Percentiles rank a stretch among this genome's conserved stretches.
These are phyloP conservation scores for Amazona ochrocephala DNA, from an alignment of 2,797 vertebrate genomes.

Conservation along the genomic window DNA sequence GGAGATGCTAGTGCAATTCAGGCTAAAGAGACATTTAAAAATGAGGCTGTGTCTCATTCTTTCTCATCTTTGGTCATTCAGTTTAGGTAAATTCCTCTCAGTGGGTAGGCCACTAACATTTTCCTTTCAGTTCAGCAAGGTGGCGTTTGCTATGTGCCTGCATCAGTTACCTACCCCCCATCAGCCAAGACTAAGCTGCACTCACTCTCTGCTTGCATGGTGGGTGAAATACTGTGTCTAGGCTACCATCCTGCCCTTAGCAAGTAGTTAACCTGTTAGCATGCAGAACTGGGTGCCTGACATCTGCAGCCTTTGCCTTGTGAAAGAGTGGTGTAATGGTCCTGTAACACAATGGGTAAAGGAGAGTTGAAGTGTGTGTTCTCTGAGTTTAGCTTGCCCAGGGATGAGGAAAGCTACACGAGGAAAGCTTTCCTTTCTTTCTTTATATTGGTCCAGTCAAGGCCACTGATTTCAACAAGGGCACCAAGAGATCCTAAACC, in stretches of 20 bases:
- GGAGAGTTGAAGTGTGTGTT: neutral
- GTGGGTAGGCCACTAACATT: neutral
- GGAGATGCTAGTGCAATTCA: neutral
- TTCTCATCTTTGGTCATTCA: neutral
- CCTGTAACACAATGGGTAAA: neutral
- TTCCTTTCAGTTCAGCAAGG: neutral
- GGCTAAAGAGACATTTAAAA: neutral
- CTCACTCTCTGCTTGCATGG: neutral
- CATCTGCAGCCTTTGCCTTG: rapidly evolving
- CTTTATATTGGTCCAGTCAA: neutral
- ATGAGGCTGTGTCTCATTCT: neutral
- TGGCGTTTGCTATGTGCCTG: neutral
- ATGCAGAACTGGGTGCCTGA: rapidly evolving
- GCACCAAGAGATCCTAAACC: neutral
- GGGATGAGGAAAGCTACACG: neutral
- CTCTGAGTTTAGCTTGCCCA: neutral
- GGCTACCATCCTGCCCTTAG: neutral
- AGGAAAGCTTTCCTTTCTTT: neutral
- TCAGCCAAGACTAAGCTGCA: neutral
- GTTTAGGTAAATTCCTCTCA: neutral
- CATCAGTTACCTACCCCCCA: neutral
- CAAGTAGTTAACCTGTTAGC: neutral
- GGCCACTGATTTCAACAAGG: neutral
- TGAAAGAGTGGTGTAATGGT: neutral
- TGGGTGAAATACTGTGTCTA: rapidly evolving